These are phyloP conservation scores for Tetranychus urticae DNA, from an alignment of 1,140 invertebrate species.

Conservation along the genomic window DNA sequence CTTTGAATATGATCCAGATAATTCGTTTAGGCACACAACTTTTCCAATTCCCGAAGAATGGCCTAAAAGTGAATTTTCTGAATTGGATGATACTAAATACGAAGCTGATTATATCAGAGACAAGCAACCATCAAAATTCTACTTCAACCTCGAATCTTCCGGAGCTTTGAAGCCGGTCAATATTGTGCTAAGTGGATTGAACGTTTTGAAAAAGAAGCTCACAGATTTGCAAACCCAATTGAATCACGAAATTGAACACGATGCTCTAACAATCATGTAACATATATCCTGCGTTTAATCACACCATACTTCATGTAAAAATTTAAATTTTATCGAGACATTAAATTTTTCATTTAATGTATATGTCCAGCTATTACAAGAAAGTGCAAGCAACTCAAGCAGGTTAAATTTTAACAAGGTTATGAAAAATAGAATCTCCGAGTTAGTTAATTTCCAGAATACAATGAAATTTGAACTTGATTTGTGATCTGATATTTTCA, in stretches of 20 bases:
- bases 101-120: slow-evolving; percentile 80
- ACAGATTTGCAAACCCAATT: slow-evolving; percentile 80
- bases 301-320: too few species aligned
- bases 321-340: too few species aligned
- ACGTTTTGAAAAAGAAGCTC: slow-evolving; percentile 79
- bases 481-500: too few species aligned
- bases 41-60: slow-evolving; percentile 96
- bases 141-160: slow-evolving; percentile 81
- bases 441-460: too few species aligned
- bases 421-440: too few species aligned
- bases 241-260: slow-evolving; percentile 2
- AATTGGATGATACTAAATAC: slow-evolving; percentile 42
- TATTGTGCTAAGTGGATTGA: slow-evolving; percentile 82
- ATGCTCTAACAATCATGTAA: neutral
- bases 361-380: too few species aligned
- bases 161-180: slow-evolving; percentile 86
- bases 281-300: too few species aligned
- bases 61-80: slow-evolving; percentile 92
- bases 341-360: too few species aligned
- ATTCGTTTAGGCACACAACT: slow-evolving; percentile 80
- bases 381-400: too few species aligned
- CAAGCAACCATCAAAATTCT: slow-evolving; percentile 91
- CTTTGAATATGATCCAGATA: slow-evolving; percentile 99
- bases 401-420: too few species aligned
- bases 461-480: too few species aligned